Evolutionary conservation across 2,888 invertebrate species (phyloP), one percentile per base, ranked within the genome.

Genomic region (Pomacea canaliculata): DNA sequence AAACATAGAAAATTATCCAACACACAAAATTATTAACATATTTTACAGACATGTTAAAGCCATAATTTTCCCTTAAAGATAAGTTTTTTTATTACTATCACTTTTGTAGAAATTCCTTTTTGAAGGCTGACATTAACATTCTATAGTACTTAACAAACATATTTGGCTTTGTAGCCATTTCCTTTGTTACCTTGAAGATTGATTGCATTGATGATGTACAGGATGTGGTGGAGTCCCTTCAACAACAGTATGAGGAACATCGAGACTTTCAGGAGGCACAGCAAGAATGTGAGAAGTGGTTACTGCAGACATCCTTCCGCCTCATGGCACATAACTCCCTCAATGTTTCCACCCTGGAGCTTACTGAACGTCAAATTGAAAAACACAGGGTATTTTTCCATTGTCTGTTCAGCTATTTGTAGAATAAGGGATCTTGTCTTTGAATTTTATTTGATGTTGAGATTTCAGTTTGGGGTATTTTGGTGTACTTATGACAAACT

Each of bases 251-350:
- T 75, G 93, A 94, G 71, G 88, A 87, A 74, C 89, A 91, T 76
- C 88, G 90, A 80, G 93, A 94, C 19, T 98, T 97, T 88, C 96
- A 97, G 84, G 95, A 95, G 87, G 95, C 95, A 18, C 92, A 98
- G 48, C 98, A 98, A 92, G 97, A 97, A 85, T 96, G 95, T 0
- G 98, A 98, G 90, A 97, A 97, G 90, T 98, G 98, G 98, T 92
- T 98, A 70, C 91, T 98, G 48, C 97, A 97, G 91, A 95, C 96
- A 73, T 97, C 97, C 1, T 97, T 97, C 94, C 96, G 96, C 88
- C 92, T 98, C 0, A 97, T 98, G 97, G 96, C 97, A 0, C 97
- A 97, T 89, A 98, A 98, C 90, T 96, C 97, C 0, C 92, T 97
- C 37, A 97, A 97, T 88, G 97, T 97, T 79, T 95, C 95, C 9